Percentiles rank a stretch among this genome's conserved stretches.
Evolutionary conservation across 2,797 vertebrate genomes (phyloP).

Genomic region (Nannoperca australis): DNA sequence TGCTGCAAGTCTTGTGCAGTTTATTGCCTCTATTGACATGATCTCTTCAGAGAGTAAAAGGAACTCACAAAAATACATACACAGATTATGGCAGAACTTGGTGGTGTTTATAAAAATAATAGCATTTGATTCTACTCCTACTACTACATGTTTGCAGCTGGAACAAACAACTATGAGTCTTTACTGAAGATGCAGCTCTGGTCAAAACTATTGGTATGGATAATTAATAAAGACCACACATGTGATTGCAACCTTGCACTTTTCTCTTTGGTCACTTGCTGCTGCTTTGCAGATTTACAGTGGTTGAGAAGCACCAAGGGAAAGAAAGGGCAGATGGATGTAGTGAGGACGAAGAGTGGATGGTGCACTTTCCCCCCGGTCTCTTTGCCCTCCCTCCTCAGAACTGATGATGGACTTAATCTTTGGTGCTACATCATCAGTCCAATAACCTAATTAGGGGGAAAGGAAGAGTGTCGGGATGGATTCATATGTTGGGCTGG

Average conservation of each 20-base stretch:
- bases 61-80: not conserved
- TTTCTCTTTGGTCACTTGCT: constrained; percentile 30
- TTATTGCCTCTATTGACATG: not conserved
- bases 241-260: constrained; percentile 2
- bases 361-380: constrained; percentile 31
- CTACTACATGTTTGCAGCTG: not conserved
- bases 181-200: not conserved
- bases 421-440: constrained; percentile 81
- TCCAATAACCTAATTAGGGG: constrained; percentile 81
- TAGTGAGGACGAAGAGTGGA: constrained; percentile 29
- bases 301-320: constrained; percentile 21
- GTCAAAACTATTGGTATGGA: not conserved
- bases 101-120: not conserved
- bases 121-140: not conserved
- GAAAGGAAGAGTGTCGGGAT: constrained; percentile 74
- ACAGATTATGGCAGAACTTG: not conserved
- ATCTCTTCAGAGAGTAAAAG: not conserved
- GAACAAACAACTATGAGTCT: not conserved
- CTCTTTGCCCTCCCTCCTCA: constrained; percentile 46
- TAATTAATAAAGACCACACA: constrained; percentile 10
- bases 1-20: constrained; percentile 3
- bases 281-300: constrained; percentile 48
- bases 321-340: constrained; percentile 42
- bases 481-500: constrained; percentile 68
- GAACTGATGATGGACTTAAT: constrained; percentile 82